phyloP scores from a whole-genome alignment of 2,888 invertebrate genomes.

The Saturnia japonica region DNA sequence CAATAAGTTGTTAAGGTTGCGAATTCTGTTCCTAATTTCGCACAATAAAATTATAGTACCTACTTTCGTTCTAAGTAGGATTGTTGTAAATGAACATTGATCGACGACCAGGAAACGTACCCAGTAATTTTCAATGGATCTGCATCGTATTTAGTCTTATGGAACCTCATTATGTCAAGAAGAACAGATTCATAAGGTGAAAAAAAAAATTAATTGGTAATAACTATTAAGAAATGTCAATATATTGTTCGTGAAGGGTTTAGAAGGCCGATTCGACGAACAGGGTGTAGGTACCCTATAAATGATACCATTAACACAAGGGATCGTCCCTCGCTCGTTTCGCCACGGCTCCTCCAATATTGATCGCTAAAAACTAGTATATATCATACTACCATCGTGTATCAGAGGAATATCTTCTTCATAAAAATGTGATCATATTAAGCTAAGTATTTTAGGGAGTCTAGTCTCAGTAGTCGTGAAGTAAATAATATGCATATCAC shows the following conservation, averaged over 20 bases:
- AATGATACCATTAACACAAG: slow-evolving; percentile 62
- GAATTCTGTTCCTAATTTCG: neutral
- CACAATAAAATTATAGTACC: neutral
- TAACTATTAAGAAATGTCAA: neutral
- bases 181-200: neutral
- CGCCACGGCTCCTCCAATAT: slow-evolving; percentile 52
- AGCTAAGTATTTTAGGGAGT: neutral
- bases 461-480: too few relatives aligned
- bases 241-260: slow-evolving; percentile 28
- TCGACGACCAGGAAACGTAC: neutral
- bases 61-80: too few relatives aligned
- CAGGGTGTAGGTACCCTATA: slow-evolving; percentile 51
- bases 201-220: neutral
- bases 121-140: neutral
- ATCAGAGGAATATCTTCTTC: neutral
- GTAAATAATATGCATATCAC: neutral
- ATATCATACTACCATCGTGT: neutral
- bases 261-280: slow-evolving; percentile 41
- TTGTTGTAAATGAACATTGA: too few relatives aligned
- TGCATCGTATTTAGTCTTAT: neutral
- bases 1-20: neutral
- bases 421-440: neutral
- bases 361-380: slow-evolving; percentile 43
- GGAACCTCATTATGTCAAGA: neutral
- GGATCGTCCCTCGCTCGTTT: slow-evolving; percentile 57